A percentile compares a stretch with the other conserved stretches of the same genome.
Conservation (phyloP, 1,140 invertebrate species). For the Zophobas atratus region DNA sequence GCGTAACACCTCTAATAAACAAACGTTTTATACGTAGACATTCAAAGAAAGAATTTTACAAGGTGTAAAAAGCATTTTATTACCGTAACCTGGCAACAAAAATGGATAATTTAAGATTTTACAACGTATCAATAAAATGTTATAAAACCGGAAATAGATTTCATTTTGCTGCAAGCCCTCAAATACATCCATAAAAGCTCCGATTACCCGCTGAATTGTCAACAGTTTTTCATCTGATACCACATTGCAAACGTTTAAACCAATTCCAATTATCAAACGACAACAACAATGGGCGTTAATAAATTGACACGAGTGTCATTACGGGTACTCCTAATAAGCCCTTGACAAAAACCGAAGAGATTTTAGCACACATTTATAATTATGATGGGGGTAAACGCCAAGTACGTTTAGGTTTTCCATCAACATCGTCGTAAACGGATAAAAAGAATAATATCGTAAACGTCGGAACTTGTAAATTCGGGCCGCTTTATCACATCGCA, state of each 20-base stretch:
- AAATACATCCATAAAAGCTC: not conserved
- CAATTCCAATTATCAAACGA: no score
- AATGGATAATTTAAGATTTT: slow-evolving; percentile 1
- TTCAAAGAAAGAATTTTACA: no score
- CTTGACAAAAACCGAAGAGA: no score
- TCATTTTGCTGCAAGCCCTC: not conserved
- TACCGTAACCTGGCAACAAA: not conserved
- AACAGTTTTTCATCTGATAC: not conserved
- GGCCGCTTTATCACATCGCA: not conserved
- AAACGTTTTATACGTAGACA: no score
- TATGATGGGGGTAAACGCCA: no score
- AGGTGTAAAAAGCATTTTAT: not conserved
- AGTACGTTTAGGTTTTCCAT: not conserved
- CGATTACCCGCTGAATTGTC: not conserved
- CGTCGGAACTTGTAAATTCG: not conserved
- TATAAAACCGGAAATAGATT: not conserved
- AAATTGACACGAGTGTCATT: no score
- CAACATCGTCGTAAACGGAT: not conserved
- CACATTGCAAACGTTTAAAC: no score
- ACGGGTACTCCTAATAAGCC: no score
- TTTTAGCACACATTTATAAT: no score
- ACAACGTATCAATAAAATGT: not conserved
- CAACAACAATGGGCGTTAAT: no score
- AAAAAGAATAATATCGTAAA: not conserved
- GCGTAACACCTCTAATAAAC: no score